These are phyloP conservation scores for Coleophora flavipennella DNA, from an alignment of 2,888 invertebrate species.

Conservation along the genomic window DNA sequence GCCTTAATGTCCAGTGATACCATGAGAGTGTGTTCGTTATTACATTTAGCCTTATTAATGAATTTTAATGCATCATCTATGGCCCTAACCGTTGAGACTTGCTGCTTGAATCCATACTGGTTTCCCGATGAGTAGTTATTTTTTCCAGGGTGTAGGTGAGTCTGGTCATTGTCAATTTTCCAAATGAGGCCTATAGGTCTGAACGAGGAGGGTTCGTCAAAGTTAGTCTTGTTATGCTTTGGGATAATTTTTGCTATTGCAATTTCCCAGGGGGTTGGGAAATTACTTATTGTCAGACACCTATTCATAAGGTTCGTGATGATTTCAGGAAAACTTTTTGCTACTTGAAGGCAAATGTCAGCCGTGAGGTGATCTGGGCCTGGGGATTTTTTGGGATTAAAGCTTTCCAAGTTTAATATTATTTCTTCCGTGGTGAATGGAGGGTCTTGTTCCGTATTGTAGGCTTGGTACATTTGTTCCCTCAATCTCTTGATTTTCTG, in stretches of 20 bases:
- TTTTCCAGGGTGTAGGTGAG: background rate
- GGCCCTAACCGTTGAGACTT: slow-evolving; percentile 6
- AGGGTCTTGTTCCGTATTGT: slow-evolving; percentile 8
- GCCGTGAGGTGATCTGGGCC: slow-evolving; percentile 17
- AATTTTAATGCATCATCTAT: background rate
- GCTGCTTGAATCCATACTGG: slow-evolving; percentile 10
- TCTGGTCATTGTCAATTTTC: slow-evolving; percentile 1
- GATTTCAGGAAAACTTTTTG: background rate
- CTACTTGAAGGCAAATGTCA: slow-evolving; percentile 10
- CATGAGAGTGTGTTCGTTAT: too few relatives aligned
- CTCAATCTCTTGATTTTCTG: background rate
- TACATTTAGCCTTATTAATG: background rate
- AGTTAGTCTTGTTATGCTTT: slow-evolving; percentile 5
- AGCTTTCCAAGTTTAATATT: too few relatives aligned
- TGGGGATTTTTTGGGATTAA: slow-evolving; percentile 16
- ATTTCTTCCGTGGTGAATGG: slow-evolving; percentile 11
- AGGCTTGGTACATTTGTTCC: background rate
- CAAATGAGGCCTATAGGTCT: slow-evolving; percentile 15
- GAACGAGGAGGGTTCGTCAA: slow-evolving; percentile 6
- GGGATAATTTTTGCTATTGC: background rate
- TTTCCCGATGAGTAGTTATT: background rate
- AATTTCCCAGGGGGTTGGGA: background rate
- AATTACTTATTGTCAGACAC: background rate
- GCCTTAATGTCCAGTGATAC: too few relatives aligned
- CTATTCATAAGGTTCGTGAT: background rate